These are phyloP conservation scores for Eueides isabella DNA, from an alignment of 1,140 invertebrate species.

Conservation along the genomic window DNA sequence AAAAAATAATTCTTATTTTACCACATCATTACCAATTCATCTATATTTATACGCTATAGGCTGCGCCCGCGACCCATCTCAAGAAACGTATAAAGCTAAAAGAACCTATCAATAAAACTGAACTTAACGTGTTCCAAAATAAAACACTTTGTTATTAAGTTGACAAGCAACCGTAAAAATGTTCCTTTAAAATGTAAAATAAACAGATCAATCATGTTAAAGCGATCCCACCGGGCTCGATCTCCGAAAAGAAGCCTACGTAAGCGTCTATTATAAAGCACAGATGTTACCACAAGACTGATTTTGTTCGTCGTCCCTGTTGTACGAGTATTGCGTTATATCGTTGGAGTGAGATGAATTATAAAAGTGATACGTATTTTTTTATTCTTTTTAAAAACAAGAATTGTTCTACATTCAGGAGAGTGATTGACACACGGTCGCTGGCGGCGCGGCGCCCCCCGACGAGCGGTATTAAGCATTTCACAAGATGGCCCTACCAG, in stretches of 20 bases:
- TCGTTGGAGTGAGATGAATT: constrained; percentile 56
- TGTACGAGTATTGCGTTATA: constrained; percentile 39
- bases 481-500: constrained; percentile 76
- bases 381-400: constrained; percentile 80
- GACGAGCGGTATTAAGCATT: constrained; percentile 71
- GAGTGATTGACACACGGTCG: constrained; percentile 81
- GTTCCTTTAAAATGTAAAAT: constrained; percentile 82
- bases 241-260: constrained; percentile 80
- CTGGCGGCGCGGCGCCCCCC: constrained; percentile 71
- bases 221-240: constrained; percentile 79
- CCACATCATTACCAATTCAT: constrained; percentile 56
- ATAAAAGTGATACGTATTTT: constrained; percentile 75
- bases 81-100: constrained; percentile 69
- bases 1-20: constrained; percentile 46
- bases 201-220: constrained; percentile 83
- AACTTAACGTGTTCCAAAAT: constrained; percentile 79
- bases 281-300: constrained; percentile 78
- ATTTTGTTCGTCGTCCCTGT: constrained; percentile 59
- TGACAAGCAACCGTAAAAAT: constrained; percentile 83
- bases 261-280: constrained; percentile 81
- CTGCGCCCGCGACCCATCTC: constrained; percentile 46
- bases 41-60: constrained; percentile 36
- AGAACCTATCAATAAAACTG: constrained; percentile 81
- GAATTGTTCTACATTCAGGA: constrained; percentile 79
- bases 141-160: constrained; percentile 82